A percentile compares a stretch with the other conserved stretches of the same genome.
Conservation (phyloP, 2,797 vertebrate species). For the Urophycis tenuis region DNA sequence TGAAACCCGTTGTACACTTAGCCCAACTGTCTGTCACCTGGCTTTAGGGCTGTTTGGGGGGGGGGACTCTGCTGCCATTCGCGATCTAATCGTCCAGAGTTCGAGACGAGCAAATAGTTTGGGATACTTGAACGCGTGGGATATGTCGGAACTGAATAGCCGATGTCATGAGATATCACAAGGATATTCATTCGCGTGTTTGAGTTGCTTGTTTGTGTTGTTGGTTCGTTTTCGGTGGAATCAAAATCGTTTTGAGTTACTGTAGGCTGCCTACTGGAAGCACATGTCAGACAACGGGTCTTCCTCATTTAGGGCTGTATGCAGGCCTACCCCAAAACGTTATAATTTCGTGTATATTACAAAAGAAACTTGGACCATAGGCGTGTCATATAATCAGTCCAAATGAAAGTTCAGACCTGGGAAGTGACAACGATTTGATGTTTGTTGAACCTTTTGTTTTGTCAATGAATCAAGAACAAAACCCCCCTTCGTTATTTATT, state of each 20-base stretch:
- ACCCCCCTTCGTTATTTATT: neutral
- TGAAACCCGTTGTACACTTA: neutral
- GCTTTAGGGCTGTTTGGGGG: neutral
- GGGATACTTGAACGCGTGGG: neutral
- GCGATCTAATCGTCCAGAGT: neutral
- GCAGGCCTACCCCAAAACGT: neutral
- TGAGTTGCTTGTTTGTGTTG: neutral
- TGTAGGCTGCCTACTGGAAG: neutral
- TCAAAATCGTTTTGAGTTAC: neutral
- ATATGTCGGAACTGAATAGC: neutral
- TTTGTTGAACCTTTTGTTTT: neutral
- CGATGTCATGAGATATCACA: neutral
- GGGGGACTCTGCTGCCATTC: neutral
- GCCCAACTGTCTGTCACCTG: neutral
- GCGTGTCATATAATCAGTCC: neutral
- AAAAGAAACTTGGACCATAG: neutral
- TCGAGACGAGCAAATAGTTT: neutral
- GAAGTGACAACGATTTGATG: neutral
- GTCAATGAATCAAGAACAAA: neutral
- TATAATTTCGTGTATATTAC: neutral
- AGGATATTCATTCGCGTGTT: neutral
- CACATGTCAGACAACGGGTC: neutral
- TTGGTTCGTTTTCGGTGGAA: neutral
- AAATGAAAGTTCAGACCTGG: neutral
- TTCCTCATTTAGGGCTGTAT: neutral